Base-by-base conservation (phyloP, 2,888 invertebrate species). In the Coenonympha arcania region DNA sequence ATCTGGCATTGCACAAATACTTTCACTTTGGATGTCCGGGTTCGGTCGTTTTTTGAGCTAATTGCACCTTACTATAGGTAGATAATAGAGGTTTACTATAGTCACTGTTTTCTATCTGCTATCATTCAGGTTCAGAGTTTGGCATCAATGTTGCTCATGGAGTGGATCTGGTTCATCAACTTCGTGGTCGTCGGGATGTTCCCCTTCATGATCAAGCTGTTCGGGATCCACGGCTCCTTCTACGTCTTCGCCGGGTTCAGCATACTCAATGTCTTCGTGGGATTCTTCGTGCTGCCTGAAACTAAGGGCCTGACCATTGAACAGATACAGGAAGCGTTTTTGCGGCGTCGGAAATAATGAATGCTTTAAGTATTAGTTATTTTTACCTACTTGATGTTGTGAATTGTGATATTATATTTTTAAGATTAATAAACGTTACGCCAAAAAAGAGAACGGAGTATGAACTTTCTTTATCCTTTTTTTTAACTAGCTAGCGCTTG, bases 231-330 rank as follows among this genome's bases (percentile, higher is more conserved):
- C 34, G 81, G 79, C 0, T 68, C 71, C 1, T 87, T 87, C 62
- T 82, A 80, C 60, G 42, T 72, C 3, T 88, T 84, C 51, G 76
- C 79, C 0, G 24, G 56, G 0, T 66, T 71, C 15, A 72, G 71
- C 8, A 22, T 77, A 0, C 4, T 62, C 0, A 71, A 84, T 3
- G 68, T 70, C 0, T 26, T 77, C 0, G 56, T 79, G n/a, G 66
- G 73, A 0, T 69, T 69, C 30, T 59, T 78, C 9, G 58, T 71
- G 2, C 66, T 88, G 0, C 87, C 87, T 0, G 88, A 88, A 63
- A 88, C 88, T 0, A 88, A 87, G 48, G 87, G 87, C 1, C 64
- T 85, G 1, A 76, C 81, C 0, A 77, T 73, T 28, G 69, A 71
- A 11, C 71, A 79, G 42, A 87, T 87, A 13, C 76, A 86, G 48